Base-by-base conservation (phyloP, 2,113 vertebrate genomes). In the Centropus unirufus region DNA sequence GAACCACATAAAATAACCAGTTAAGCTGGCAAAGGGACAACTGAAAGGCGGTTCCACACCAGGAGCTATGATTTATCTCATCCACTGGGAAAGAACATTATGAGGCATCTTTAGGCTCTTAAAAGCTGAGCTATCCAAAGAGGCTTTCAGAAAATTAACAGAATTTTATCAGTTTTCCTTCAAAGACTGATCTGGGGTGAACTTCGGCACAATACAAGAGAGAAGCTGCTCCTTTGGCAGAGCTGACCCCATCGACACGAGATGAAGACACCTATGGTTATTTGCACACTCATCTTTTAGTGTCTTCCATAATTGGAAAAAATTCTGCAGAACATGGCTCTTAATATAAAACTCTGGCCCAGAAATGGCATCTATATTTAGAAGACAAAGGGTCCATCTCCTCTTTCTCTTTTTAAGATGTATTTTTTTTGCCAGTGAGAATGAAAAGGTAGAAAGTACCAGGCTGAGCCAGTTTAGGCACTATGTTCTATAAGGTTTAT, bases 321-420 rank as follows among this genome's bases (percentile, higher is more conserved):
- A 51, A 52, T 93, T 62, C 77, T 67, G 40, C 67, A 84, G 92
- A 89, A 84, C 16, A 39, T 3, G 17, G 54, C 63, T 90, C 80
- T 96, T 93, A 68, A 96, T 76, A 89, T 75, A 94, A 90, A 92
- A 81, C 42, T 40, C 69, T 87, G 81, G 49, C 92, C 92, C 77
- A 95, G 91, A 97, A 96, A 92, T 47, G 27, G 83, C 36, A 82
- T 62, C 92, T 95, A 92, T 95, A 95, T 95, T 97, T 95, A 92
- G 96, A 87, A 91, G 82, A 94, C 81, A 91, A 92, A 95, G 18
- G 70, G 46, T 77, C 77, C 32, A 52, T 64, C 59, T 78, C 30
- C 73, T 86, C 87, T 78, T 73, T 80, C 82, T 86, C 51, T 55
- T 57, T 68, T 49, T 21, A 63, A 90, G 81, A 77, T n/a, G 20